Conservation (phyloP, 2,888 invertebrate genomes). For the Panopea generosa region DNA sequence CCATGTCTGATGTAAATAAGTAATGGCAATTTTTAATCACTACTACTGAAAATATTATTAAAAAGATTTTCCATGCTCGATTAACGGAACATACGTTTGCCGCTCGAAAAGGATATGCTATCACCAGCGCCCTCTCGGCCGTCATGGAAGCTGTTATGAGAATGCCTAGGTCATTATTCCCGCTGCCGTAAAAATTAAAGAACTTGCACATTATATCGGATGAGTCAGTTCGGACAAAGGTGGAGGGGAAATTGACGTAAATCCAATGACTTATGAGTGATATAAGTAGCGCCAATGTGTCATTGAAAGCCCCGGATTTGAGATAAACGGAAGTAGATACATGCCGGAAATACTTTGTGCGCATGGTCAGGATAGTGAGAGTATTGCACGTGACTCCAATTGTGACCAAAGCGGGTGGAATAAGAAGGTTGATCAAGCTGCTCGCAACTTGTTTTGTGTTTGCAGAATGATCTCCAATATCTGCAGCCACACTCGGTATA, state of each 20-base stretch:
- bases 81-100: constrained; percentile 62
- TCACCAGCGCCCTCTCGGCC: constrained; percentile 72
- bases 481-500: not conserved
- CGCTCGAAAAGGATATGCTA: constrained; percentile 70
- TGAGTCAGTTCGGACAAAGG: constrained; percentile 54
- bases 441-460: constrained; percentile 2
- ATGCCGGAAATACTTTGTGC: constrained; percentile 71
- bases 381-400: constrained; percentile 72
- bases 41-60: constrained; percentile 56
- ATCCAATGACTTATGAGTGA: constrained; percentile 75
- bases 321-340: constrained; percentile 76
- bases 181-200: constrained; percentile 76
- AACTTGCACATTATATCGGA: constrained; percentile 75
- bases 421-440: constrained; percentile 62
- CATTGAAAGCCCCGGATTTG: constrained; percentile 71
- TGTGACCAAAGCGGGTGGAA: constrained; percentile 72
- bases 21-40: constrained; percentile 71
- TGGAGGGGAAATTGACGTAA: constrained; percentile 70
- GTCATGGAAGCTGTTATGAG: constrained; percentile 74
- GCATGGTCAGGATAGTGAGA: constrained; percentile 72
- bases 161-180: constrained; percentile 73
- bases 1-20: constrained; percentile 67
- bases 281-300: constrained; percentile 65
- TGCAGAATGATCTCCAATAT: not conserved
- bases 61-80: constrained; percentile 66